Base-by-base conservation (phyloP, 64 coral and sea anemone species). In the Hydrozoanthus tunicans region DNA sequence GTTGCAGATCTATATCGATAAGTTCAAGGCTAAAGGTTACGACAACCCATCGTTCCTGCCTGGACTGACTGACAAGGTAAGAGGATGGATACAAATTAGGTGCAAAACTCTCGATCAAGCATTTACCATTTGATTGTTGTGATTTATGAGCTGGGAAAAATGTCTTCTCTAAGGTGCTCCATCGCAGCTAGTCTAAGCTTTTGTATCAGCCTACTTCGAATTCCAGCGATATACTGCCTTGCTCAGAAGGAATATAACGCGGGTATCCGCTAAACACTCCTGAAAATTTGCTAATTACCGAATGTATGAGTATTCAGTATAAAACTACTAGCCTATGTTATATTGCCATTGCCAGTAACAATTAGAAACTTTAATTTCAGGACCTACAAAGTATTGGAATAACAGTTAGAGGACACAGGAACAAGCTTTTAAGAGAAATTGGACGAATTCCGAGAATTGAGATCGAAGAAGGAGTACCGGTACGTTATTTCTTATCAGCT, bases 1-100 rank as follows among this genome's bases (percentile, higher is more conserved):
- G 10, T 80, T 80, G 3, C 63, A 98, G 96, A 9, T 52, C 59
- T 95, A 95, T n/a, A 85, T 83, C 17, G 12, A 53, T 2, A 95
- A 92, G 7, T 99, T 99, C 70, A 93, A 91, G 43, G 64, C 93
- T 17, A 92, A 99, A 9, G 97, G 97, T 58, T 99, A 99, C 51
- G 97, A 99, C 3, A 93, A 79, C 6, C 53, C 72, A 3, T 89
- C 78, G 56, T 96, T 96, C 58, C 68, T 99, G 1, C 58, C 57
- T 23, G 80, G 79, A 59, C 72, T 99, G 90, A 85, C 72, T 17
- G 94, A 96, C 17, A 89, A 92, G 97, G 97, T 99, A 80, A 72
- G 11, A 20, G n/a, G 3, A 7, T 51, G 15, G 4, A 26, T 25
- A 11, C 27, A 62, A 71, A 43, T 60, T 54, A 26, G 32, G 32